Base-by-base conservation (phyloP, 2,888 invertebrate species). In the Rhagonycha fulva region DNA sequence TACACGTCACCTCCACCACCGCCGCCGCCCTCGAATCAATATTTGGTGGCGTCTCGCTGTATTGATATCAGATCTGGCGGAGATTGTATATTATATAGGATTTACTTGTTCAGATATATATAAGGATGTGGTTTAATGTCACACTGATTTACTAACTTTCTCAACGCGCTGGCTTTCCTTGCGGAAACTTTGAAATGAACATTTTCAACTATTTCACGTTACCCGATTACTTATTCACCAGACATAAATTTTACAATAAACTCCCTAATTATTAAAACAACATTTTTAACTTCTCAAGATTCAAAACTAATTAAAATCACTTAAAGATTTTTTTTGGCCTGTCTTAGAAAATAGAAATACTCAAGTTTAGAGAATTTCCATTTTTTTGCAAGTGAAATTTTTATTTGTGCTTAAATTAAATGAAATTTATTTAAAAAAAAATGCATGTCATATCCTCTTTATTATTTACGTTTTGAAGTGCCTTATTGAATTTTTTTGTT, bases 81-180 rank as follows among this genome's bases (percentile, higher is more conserved):
- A 83, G 83, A 84, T 84, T 85, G 85, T 85, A 85, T 84, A 84
- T 84, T 85, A 85, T 84, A 85, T 85, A 82, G 85, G 84, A 84
- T 85, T 85, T 85, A 84, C 84, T 84, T 85, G 84, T 84, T 84
- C 84, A 81, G 84, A 84, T 85, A 83, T 82, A 83, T 83, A 83
- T 84, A 83, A 84, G 83, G 83, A 84, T 84, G 83, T 81, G 84
- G 84, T 85, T 84, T 84, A 84, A 82, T 83, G 85, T 84, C 84
- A 82, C 79, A 75, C 82, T 85, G 85, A 85, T 85, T 85, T 85
- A 85, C 82, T 73, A 81, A 83, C 82, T 83, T 75, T 80, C 24
- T 67, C 62, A 68, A 67, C 63, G 68, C 12, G 32, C 61, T 26
- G 68, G 19, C 28, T 68, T 68, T 68, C 32, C n/a, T 68, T 28